Evolutionary conservation across 2,888 invertebrate genomes (phyloP), one percentile per base, ranked within the genome.

Genomic region (Pyrgus malvae): DNA sequence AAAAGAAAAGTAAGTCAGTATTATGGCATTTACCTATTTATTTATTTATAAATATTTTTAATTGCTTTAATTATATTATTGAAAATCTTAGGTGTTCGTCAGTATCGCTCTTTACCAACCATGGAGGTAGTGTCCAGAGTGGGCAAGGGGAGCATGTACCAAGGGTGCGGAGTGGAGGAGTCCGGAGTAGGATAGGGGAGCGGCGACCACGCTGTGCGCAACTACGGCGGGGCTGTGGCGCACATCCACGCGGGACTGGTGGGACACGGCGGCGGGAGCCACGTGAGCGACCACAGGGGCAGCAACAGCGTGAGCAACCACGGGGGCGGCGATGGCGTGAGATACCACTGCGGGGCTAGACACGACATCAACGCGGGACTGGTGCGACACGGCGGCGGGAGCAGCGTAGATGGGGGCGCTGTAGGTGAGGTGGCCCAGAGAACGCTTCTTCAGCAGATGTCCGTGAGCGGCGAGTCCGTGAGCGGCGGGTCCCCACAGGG

Each of bases 381-480:
- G 91, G 72, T 88, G 90, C 11, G 90, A 90, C 14, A 91, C 90
- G 48, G 75, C 72, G 46, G 70, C 65, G 45, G 80, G 80, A 21
- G 88, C 70, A 25, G 89, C 81, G 45, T 86, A 86, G n/a, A 70
- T 61, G 56, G 77, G 70, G 19, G 81, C 66, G 58, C 81, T 64
- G 64, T 67, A 55, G 37, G 62, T 67, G 48, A 59, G 44, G 59
- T 66, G 65, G 8, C 66, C 68, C 56, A 66, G 63, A 27, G 72
- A 72, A 41, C 72, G 70, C 56, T 69, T 72, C 63, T 65, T 65
- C 54, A 71, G 60, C 59, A 58, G 60, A 60, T 71, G 51, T 11
- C 62, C 60, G 41, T 57, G 61, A 37, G 49, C 62, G n/a, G 46
- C 35, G 23, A 46, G 42, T 8, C 62, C 60, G 38, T 57, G 60